Evolutionary conservation across 1,140 invertebrate genomes (phyloP).

Genomic region (Polyergus mexicanus): DNA sequence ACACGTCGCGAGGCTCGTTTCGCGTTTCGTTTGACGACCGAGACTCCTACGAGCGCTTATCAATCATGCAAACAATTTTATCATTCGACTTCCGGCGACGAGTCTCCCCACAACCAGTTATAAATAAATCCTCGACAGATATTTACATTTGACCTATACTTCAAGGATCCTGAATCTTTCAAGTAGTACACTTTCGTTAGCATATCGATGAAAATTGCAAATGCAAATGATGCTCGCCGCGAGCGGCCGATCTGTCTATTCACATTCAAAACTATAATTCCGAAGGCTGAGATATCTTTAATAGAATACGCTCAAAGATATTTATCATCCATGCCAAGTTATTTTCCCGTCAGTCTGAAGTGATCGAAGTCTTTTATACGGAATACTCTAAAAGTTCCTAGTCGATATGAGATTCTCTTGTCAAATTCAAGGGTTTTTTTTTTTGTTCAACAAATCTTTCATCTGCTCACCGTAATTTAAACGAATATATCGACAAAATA

Average conservation of each 20-base stretch:
- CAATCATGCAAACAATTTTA: constrained; percentile 23
- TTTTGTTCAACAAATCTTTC: too few species aligned
- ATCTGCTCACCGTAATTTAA: too few species aligned
- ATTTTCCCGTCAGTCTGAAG: not conserved
- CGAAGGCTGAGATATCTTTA: not conserved
- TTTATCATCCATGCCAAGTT: not conserved
- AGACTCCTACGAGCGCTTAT: constrained; percentile 1
- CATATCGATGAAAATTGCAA: constrained; percentile 24
- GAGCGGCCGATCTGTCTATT: constrained; percentile 9
- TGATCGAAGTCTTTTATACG: not conserved
- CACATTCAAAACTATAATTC: not conserved
- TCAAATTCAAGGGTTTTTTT: not conserved
- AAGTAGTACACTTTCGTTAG: constrained; percentile 17
- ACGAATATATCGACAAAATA: not conserved
- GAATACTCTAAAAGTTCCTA: not conserved
- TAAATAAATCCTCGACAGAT: not conserved
- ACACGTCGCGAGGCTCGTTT: not conserved
- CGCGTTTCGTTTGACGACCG: not conserved
- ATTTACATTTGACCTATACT: not conserved
- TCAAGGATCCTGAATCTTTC: constrained; percentile 10
- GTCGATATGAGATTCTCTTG: not conserved
- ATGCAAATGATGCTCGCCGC: constrained; percentile 30
- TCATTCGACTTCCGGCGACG: not conserved
- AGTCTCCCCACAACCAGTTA: not conserved
- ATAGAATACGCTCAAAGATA: not conserved